Conservation (phyloP, 2,888 invertebrate genomes). For the Cyclophora albipunctata region DNA sequence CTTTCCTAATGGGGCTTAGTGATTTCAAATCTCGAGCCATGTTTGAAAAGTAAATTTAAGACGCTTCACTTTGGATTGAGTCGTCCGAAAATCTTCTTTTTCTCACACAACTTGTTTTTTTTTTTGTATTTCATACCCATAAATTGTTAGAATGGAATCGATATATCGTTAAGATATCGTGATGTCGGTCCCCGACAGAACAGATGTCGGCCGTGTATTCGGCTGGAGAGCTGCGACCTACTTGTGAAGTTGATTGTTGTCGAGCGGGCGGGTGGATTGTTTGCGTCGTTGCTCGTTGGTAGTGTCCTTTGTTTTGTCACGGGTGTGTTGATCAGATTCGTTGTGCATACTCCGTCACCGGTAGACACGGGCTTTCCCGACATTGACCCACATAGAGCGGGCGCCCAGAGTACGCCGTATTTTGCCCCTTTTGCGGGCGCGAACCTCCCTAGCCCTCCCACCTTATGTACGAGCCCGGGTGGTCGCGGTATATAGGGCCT, state of each 20-base stretch:
- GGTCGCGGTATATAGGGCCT: conserved; percentile 75
- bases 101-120: no score
- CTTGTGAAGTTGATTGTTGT: conserved; percentile 10
- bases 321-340: conserved; percentile 74
- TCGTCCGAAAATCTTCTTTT: no score
- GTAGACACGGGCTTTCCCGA: conserved; percentile 77
- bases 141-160: no score
- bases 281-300: neutral
- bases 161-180: no score
- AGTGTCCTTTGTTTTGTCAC: conserved; percentile 58
- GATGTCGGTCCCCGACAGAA: no score
- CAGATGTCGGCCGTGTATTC: no score
- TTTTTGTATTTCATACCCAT: no score
- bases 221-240: conserved; percentile 2
- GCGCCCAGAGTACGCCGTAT: conserved; percentile 76
- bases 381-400: conserved; percentile 77
- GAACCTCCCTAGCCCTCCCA: conserved; percentile 70
- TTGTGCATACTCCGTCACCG: conserved; percentile 75
- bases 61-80: no score
- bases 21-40: no score
- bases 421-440: conserved; percentile 77
- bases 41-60: no score
- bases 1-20: no score
- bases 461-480: conserved; percentile 74
- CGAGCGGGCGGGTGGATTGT: neutral